Evolutionary conservation across 1,140 invertebrate genomes (phyloP), one percentile per base, ranked within the genome.

Genomic region (Drosophila repleta): DNA sequence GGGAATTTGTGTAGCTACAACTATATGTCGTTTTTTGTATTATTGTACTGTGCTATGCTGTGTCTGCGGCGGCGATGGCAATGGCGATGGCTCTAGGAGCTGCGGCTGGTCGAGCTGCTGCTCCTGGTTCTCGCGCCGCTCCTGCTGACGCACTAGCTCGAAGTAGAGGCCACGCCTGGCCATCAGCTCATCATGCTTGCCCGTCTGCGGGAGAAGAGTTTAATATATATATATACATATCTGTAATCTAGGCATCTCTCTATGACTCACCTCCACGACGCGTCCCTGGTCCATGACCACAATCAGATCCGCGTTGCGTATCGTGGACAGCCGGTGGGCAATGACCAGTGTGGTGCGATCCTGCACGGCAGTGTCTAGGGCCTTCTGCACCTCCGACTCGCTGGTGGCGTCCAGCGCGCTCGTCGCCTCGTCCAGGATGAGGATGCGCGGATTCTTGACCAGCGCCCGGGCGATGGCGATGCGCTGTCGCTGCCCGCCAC

Each of bases 401-500:
- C 96, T 97, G 79, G 97, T 96, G 7, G 96, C 95, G 93, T 98
- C 97, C 57, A 98, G 91, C 0, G 97, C 97, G 93, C 97, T 97
- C 4, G 97, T 98, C 17, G 97, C 97, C 93, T 98, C 97, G 93
- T 98, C 97, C 35, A 98, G 90, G 75, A 98, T 95, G 43, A 98
- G 93, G 72, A 98, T 94, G 15, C 94, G 94, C 0, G 97, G 97
- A 88, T 97, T 95, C 92, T 98, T 98, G 1, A 98, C 90, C 15
- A 98, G 93, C 0, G 97, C 97, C 66, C 97, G 92, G 0, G 97
- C 97, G 71, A 98, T 98, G 8, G 97, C 97, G 71, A 98, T 96
- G 65, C 97, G 93, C 90, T 98, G 97, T 76, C 97, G 97, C 92
- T 98, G 97, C 0, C 97, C 97, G 3, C 97, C 97, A 61, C 96